A percentile compares a stretch with the other conserved stretches of the same genome.
Conservation (phyloP, 2,888 invertebrate genomes). For the Ypsolopha scabrella region DNA sequence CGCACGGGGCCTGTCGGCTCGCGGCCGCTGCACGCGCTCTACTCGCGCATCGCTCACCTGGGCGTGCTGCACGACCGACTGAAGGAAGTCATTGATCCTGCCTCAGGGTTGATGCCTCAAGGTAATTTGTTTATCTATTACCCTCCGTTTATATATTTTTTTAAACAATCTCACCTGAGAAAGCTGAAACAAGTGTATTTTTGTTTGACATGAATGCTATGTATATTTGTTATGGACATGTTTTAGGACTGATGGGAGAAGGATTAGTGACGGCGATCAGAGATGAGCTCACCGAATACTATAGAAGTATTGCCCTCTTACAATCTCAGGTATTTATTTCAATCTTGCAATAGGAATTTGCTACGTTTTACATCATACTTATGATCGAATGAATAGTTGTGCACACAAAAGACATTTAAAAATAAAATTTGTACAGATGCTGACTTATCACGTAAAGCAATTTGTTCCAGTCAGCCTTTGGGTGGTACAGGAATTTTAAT, state of each 20-base stretch:
- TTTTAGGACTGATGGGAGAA: conserved; percentile 81
- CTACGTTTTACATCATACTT: too few species aligned
- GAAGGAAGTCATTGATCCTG: conserved; percentile 81
- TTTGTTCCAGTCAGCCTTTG: too few species aligned
- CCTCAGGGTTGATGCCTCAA: conserved; percentile 74
- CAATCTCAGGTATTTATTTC: conserved; percentile 79
- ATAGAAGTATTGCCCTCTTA: conserved; percentile 86
- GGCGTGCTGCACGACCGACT: conserved; percentile 89
- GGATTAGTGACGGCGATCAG: conserved; percentile 88
- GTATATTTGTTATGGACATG: not conserved
- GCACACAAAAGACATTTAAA: too few species aligned
- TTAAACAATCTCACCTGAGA: too few species aligned
- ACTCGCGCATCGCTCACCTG: conserved; percentile 84
- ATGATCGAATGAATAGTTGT: too few species aligned
- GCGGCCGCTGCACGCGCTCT: conserved; percentile 71
- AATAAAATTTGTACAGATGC: too few species aligned
- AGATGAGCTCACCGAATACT: conserved; percentile 89
- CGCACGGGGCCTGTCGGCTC: conserved; percentile 60
- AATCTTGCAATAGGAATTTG: too few species aligned
- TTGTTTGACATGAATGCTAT: too few species aligned
- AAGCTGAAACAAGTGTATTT: too few species aligned
- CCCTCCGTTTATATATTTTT: too few species aligned
- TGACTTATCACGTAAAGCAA: too few species aligned
- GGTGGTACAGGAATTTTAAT: too few species aligned
- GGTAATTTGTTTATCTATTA: conserved; percentile 23